These are phyloP conservation scores for Taxidea taxus DNA, from an alignment of 2,113 vertebrate species.

Conservation along the genomic window DNA sequence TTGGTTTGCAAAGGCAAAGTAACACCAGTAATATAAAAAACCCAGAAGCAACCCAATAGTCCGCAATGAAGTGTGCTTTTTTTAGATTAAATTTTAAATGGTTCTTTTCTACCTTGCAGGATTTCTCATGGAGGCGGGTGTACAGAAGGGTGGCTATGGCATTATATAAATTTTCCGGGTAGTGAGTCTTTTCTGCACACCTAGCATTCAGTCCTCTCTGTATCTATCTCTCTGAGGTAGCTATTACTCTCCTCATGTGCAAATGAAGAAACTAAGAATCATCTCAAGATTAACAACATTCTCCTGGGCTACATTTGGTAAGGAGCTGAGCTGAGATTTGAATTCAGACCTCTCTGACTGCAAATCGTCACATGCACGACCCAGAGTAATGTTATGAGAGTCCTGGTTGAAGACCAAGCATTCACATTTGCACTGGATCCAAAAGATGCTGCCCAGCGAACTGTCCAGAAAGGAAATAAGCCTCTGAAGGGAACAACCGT, in stretches of 20 bases:
- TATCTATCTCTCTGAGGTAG: not conserved
- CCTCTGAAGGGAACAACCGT: not conserved
- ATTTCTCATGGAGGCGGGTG: not conserved
- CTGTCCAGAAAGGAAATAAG: not conserved
- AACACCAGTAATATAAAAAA: not conserved
- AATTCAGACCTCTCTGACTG: not conserved
- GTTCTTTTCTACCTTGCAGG: not conserved
- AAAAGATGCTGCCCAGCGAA: not conserved
- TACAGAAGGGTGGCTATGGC: not conserved
- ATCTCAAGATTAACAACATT: not conserved
- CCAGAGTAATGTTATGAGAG: not conserved
- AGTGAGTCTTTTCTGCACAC: not conserved
- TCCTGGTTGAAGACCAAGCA: not conserved
- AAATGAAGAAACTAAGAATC: not conserved
- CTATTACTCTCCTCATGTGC: not conserved
- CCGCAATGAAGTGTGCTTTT: not conserved
- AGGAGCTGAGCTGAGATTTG: not conserved
- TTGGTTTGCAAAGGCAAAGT: constrained; percentile 3
- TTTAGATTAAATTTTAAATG: not conserved
- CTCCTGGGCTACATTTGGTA: not conserved
- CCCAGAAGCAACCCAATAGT: not conserved
- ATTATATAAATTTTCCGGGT: not conserved
- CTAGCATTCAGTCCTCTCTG: not conserved
- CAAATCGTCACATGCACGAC: not conserved
- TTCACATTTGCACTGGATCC: not conserved